These are phyloP conservation scores for Lepidotrigona ventralis DNA, from an alignment of 1,140 invertebrate species.

Conservation along the genomic window DNA sequence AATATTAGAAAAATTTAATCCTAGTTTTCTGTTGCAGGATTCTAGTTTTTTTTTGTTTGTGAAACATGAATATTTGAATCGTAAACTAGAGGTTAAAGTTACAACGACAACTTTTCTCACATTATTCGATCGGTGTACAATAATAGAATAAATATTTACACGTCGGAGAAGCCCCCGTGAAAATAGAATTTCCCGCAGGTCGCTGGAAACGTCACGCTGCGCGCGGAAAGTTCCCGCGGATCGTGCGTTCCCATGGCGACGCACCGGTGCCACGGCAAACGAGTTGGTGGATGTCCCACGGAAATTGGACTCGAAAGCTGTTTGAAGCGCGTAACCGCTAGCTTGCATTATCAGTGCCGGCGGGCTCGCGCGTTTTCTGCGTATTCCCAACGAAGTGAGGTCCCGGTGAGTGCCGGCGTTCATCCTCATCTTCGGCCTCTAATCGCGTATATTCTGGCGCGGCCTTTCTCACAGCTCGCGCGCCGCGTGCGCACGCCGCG, in stretches of 20 bases:
- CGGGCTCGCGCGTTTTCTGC: conserved; percentile 31
- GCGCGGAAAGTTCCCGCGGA: not conserved
- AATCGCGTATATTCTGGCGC: conserved; percentile 51
- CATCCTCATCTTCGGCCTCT: conserved; percentile 36
- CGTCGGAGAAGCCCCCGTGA: not conserved
- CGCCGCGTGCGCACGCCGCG: conserved; percentile 13
- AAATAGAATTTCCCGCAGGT: not conserved
- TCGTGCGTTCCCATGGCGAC: conserved; percentile 3
- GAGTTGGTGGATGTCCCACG: conserved; percentile 1
- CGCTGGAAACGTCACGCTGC: not conserved
- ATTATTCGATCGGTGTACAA: not conserved
- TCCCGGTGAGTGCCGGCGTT: not conserved
- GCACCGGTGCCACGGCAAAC: not conserved
- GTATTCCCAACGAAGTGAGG: conserved; percentile 19
- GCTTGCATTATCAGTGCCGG: conserved; percentile 37
- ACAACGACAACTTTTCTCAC: not conserved
- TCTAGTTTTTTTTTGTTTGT: not conserved
- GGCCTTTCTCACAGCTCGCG: conserved; percentile 62
- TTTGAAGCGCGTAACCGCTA: conserved; percentile 22
- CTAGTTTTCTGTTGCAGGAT: no score
- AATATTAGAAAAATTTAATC: no score
- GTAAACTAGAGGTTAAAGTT: not conserved
- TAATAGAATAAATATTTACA: no score
- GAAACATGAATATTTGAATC: not conserved
- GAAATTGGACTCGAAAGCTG: conserved; percentile 26